These are phyloP conservation scores for Galaxea fascicularis DNA, from an alignment of 92 coral and sea anemone genomes.

Conservation along the genomic window DNA sequence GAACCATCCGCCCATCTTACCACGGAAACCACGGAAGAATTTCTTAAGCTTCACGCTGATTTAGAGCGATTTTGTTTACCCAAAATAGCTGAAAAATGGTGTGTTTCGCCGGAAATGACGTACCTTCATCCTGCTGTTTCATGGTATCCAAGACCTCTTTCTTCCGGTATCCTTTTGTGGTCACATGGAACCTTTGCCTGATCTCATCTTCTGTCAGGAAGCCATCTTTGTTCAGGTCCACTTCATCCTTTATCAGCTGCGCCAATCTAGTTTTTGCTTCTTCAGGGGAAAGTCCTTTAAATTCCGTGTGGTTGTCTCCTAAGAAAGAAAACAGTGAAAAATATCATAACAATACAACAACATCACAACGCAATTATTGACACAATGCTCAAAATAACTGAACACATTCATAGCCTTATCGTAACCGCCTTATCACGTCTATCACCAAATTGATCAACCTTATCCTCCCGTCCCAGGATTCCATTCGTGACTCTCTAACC, in stretches of 20 bases:
- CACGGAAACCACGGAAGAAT: no score
- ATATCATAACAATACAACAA: neutral
- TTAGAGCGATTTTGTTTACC: neutral
- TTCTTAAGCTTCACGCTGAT: neutral
- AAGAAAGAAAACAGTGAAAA: neutral
- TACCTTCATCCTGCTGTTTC: constrained; percentile 85
- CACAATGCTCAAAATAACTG: no score
- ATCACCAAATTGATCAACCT: no score
- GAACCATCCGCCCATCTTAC: no score
- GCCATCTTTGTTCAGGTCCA: constrained; percentile 87
- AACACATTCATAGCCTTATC: no score
- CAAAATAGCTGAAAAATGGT: no score
- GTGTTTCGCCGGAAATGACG: neutral
- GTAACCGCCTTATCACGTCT: no score
- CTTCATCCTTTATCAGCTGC: constrained; percentile 74
- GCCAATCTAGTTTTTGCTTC: constrained; percentile 74
- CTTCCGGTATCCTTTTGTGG: constrained; percentile 76
- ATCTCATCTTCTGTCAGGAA: constrained; percentile 81
- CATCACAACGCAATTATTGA: neutral
- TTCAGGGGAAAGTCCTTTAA: constrained; percentile 79
- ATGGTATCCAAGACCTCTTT: constrained; percentile 76
- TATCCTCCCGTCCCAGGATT: no score
- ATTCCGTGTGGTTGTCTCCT: constrained; percentile 84
- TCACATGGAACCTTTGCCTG: constrained; percentile 69
- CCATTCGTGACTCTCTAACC: no score